Base-by-base conservation (phyloP, 1,140 invertebrate genomes). In the Pseudachorutes palmiensis region DNA sequence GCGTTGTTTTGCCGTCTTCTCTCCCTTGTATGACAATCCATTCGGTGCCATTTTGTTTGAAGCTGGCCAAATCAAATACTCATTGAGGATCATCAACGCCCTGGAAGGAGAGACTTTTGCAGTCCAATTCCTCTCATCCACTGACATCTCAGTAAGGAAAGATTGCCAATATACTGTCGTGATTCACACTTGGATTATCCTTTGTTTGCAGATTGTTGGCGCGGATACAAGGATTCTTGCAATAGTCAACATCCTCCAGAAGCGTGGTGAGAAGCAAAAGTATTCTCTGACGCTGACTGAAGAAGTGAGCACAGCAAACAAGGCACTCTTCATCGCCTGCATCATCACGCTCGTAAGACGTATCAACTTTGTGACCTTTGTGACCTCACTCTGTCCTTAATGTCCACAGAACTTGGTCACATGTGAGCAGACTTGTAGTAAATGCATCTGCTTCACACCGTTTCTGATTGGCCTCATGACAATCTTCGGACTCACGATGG, bases 21-120 rank as follows among this genome's bases (percentile, higher is more conserved):
- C 68, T 5, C 72, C 72, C 29, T 65, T 74, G 14, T 74, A 70
- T 55, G 70, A 74, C 61, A 74, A 74, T 65, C 72, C 72, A 16
- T 74, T 74, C 51, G 72, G 72, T 31, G 72, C 72, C 0, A 67
- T 74, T 49, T 58, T 74, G 49, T 74, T 74, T 62, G 72, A 74
- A 64, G 72, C 72, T 66, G 72, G 72, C 33, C 72, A 74, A 51
- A 60, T 74, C 19, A 74, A 74, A 58, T 71, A 74, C 60, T 71
- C 70, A 45, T 59, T 74, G 48, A 71, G 71, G 58, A 70, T 74
- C 49, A 48, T 74, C 36, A 74, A 74, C 67, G 72, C 72, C 26
- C 68, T 74, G 14, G 72, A 74, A 59, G 72, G 68, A 30, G 72
- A 74, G 62, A 74, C 72, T 36, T 74, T 71, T 67, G 72, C 72